phyloP scores from a whole-genome alignment of 2,797 vertebrate genomes.

The Cyclopterus lumpus region DNA sequence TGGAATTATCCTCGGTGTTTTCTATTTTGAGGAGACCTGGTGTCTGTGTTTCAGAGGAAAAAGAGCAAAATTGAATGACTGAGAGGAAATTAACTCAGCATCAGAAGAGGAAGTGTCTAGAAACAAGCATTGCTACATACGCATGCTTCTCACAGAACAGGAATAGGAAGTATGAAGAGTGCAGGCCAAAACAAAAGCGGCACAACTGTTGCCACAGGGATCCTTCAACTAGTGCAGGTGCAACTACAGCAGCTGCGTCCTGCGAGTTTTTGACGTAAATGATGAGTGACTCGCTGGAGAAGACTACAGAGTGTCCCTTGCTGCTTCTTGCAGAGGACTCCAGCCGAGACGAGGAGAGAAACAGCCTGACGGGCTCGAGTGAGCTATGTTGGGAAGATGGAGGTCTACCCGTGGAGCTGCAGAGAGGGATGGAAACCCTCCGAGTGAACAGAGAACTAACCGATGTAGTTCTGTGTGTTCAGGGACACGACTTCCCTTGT shows the following conservation, averaged over 20 bases:
- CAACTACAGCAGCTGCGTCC: slow-evolving; percentile 16
- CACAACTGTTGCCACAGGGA: slow-evolving; percentile 42
- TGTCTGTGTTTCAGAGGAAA: neutral
- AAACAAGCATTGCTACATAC: slow-evolving; percentile 42
- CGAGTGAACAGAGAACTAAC: slow-evolving; percentile 84
- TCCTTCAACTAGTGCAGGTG: slow-evolving; percentile 40
- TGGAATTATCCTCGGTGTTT: neutral
- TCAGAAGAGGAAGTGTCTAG: slow-evolving; percentile 72
- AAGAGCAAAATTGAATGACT: slow-evolving; percentile 23
- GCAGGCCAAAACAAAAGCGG: slow-evolving; percentile 64
- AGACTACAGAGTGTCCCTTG: slow-evolving; percentile 68
- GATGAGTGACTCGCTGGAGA: slow-evolving; percentile 77
- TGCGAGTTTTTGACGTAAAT: slow-evolving; percentile 15
- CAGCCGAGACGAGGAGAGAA: slow-evolving; percentile 21
- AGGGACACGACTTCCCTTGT: slow-evolving; percentile 90
- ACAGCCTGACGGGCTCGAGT: neutral
- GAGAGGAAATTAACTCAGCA: slow-evolving; percentile 26
- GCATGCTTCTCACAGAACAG: slow-evolving; percentile 50
- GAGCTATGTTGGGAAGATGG: slow-evolving; percentile 75
- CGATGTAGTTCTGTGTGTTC: slow-evolving; percentile 90
- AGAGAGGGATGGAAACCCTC: slow-evolving; percentile 77
- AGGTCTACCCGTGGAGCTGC: slow-evolving; percentile 73
- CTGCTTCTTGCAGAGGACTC: slow-evolving; percentile 5
- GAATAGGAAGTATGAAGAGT: slow-evolving; percentile 74
- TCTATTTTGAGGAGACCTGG: neutral